Conservation (phyloP, 2,113 vertebrate genomes). For the Polyodon spathula region DNA sequence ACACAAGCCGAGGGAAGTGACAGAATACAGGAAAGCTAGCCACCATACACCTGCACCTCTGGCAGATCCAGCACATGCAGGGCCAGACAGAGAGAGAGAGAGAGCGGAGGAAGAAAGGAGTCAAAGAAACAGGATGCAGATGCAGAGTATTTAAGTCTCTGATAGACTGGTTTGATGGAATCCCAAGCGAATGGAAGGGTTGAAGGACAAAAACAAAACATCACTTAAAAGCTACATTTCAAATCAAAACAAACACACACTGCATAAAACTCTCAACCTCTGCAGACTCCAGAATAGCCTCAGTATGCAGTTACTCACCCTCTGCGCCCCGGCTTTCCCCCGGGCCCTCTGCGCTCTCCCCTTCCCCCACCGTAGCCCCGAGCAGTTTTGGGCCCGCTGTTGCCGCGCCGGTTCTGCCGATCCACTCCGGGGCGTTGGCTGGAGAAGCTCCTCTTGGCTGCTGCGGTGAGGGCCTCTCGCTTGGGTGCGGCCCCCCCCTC, state of each 20-base stretch:
- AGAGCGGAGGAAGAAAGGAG: neutral
- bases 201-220: no score
- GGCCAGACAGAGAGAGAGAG: conserved; percentile 4
- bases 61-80: no score
- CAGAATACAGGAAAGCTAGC: conserved; percentile 10
- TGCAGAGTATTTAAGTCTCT: neutral
- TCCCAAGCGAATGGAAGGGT: no score
- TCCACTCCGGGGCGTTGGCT: conserved; percentile 84
- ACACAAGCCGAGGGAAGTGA: no score
- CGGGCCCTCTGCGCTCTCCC: conserved; percentile 76
- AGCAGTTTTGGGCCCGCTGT: conserved; percentile 73
- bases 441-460: conserved; percentile 89
- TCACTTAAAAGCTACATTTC: no score
- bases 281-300: no score
- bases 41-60: no score
- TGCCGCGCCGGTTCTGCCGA: conserved; percentile 82
- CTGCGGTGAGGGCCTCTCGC: conserved; percentile 57
- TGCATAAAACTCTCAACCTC: no score
- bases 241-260: no score
- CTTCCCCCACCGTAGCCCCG: conserved; percentile 82
- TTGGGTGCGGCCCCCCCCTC: conserved; percentile 50
- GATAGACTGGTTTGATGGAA: no score
- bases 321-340: conserved; percentile 74
- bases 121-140: neutral
- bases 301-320: conserved; percentile 83